Conservation (phyloP, 2,888 invertebrate genomes). For the Plebejus melissa region DNA sequence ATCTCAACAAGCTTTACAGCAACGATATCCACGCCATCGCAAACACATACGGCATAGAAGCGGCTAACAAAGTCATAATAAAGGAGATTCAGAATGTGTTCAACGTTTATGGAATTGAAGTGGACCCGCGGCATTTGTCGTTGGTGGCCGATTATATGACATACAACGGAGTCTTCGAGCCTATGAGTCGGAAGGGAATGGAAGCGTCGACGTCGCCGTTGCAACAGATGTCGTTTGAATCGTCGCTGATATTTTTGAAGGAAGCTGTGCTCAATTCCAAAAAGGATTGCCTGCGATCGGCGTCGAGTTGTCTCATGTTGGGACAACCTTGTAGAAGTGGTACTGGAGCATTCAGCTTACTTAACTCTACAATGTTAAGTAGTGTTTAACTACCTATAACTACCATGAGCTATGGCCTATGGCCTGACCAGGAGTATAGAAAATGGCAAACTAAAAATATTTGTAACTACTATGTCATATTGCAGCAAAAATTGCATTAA, state of each 20-base stretch:
- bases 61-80: slow-evolving; percentile 93
- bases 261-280: slow-evolving; percentile 86
- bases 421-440: too few species aligned
- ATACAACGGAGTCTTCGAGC: slow-evolving; percentile 91
- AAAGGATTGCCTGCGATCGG: slow-evolving; percentile 87
- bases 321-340: slow-evolving; percentile 91
- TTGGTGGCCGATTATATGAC: slow-evolving; percentile 99
- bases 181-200: slow-evolving; percentile 95
- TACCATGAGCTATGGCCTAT: too few species aligned
- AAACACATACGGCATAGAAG: slow-evolving; percentile 96
- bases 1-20: slow-evolving; percentile 90
- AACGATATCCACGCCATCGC: slow-evolving; percentile 97
- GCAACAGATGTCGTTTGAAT: slow-evolving; percentile 99
- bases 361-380: too few species aligned
- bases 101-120: slow-evolving; percentile 96
- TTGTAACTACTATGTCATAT: too few species aligned
- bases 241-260: slow-evolving; percentile 90
- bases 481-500: too few species aligned
- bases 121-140: slow-evolving; percentile 95
- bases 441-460: too few species aligned
- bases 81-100: slow-evolving; percentile 98
- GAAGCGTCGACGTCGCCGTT: slow-evolving; percentile 93
- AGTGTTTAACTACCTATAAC: too few species aligned
- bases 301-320: slow-evolving; percentile 91
- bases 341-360: slow-evolving; percentile 85